Base-by-base conservation (phyloP, 2,113 vertebrate species). In the Montifringilla adamsi region DNA sequence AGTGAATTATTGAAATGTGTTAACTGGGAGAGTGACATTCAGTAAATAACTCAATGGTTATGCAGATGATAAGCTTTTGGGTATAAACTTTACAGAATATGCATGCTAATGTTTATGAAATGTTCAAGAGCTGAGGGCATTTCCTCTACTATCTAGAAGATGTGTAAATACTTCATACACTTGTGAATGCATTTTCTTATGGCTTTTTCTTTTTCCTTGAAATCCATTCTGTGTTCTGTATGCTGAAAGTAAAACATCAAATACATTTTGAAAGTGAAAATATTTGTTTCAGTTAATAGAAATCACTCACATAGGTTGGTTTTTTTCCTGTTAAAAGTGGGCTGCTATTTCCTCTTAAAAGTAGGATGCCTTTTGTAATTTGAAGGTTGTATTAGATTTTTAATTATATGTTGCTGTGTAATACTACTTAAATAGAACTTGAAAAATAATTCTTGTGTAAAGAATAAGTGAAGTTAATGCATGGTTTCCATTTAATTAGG, bases 401-500 rank as follows among this genome's bases (percentile, higher is more conserved):
- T 97, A 97, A 97, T 97, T 96, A 83, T 44, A 96, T 64, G 79
- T 72, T 97, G 55, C 43, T 76, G 33, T 89, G 72, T 88, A 95
- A 81, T 85, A 44, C 33, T 91, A 78, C 77, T 96, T 95, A 94
- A 96, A 94, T 80, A 82, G 77, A 95, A 89, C 78, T 92, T 92
- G 85, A 86, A 72, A 86, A 95, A 89, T 33, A 93, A 94, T 44
- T 66, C 14, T 68, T 93, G 11, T 93, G 60, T 80, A 84, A 75
- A 95, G 93, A 93, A 93, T 81, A 88, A 94, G 43, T 35, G 53
- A 79, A 96, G 93, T 95, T 79, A 97, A 96, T 94, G 91, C 96
- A 96, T 67, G 85, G 69, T 53, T 96, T 97, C 88, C 47, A 91
- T 93, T 96, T 96, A 97, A 97, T 97, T 97, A 97, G 90, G 83